These are phyloP conservation scores for Catonia carolina DNA, from an alignment of 2,888 invertebrate genomes.

Conservation along the genomic window DNA sequence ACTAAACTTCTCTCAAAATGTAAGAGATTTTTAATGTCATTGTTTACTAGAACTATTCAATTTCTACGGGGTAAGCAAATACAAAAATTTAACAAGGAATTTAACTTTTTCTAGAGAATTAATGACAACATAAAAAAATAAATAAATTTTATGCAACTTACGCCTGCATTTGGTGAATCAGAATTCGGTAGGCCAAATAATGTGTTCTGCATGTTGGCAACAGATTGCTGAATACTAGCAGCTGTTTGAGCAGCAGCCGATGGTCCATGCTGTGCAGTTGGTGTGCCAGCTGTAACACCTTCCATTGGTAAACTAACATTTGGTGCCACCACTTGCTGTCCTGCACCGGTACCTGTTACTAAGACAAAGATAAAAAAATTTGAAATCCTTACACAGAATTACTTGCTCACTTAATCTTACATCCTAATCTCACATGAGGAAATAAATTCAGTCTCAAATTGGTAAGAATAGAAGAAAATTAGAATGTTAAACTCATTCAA, in stretches of 20 bases:
- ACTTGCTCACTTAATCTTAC: too few species aligned
- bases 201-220: constrained; percentile 40
- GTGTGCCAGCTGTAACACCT: constrained; percentile 12
- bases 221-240: constrained; percentile 36
- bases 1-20: too few species aligned
- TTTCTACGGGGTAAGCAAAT: too few species aligned
- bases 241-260: constrained; percentile 40
- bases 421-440: background rate
- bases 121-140: background rate
- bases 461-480: too few species aligned
- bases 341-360: background rate
- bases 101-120: too few species aligned
- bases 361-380: too few species aligned
- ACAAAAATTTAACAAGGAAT: too few species aligned
- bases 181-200: constrained; percentile 42
- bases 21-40: too few species aligned
- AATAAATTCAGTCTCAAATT: too few species aligned
- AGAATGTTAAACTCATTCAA: too few species aligned
- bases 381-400: too few species aligned
- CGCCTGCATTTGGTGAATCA: constrained; percentile 28
- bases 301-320: constrained; percentile 46
- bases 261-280: constrained; percentile 37
- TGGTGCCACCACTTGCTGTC: constrained; percentile 39
- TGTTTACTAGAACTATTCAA: too few species aligned
- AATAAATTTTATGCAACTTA: constrained; percentile 23